phyloP scores from a whole-genome alignment of 2,888 invertebrate species.

The Pristionchus mayeri region DNA sequence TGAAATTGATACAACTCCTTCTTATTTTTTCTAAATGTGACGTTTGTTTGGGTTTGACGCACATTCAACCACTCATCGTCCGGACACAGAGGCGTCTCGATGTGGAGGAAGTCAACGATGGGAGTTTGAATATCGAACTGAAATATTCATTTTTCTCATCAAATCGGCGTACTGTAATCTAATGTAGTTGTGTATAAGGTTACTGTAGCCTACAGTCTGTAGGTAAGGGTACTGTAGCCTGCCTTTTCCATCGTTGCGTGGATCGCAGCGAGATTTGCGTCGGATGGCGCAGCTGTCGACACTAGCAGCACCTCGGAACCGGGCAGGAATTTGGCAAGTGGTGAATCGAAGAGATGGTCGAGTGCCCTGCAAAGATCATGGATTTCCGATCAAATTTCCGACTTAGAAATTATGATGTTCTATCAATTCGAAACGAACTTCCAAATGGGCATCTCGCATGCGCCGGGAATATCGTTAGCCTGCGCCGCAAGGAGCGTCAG shows the following conservation, averaged over 20 bases:
- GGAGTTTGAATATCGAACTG: constrained; percentile 32
- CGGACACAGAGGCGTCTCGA: neutral
- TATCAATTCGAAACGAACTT: neutral
- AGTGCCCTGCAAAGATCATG: neutral
- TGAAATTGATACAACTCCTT: too few relatives aligned
- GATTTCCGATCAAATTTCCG: neutral
- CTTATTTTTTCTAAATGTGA: too few relatives aligned
- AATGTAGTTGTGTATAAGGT: neutral
- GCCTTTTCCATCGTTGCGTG: neutral
- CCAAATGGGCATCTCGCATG: constrained; percentile 13
- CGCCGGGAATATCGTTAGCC: neutral
- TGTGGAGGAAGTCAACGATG: constrained; percentile 17
- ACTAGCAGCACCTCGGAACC: constrained; percentile 34
- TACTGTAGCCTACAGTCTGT: neutral
- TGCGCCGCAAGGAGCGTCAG: neutral
- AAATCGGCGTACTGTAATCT: too few relatives aligned
- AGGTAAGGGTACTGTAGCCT: neutral
- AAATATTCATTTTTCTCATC: neutral
- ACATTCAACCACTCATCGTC: neutral
- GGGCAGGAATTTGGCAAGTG: neutral
- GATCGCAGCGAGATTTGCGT: neutral
- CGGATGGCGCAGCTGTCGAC: neutral
- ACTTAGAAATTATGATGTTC: neutral
- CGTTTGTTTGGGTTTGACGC: too few relatives aligned
- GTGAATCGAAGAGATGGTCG: neutral